A percentile compares a stretch with the other conserved stretches of the same genome.
These are phyloP conservation scores for Sialia sialis DNA, from an alignment of 2,113 vertebrate genomes.

Conservation along the genomic window DNA sequence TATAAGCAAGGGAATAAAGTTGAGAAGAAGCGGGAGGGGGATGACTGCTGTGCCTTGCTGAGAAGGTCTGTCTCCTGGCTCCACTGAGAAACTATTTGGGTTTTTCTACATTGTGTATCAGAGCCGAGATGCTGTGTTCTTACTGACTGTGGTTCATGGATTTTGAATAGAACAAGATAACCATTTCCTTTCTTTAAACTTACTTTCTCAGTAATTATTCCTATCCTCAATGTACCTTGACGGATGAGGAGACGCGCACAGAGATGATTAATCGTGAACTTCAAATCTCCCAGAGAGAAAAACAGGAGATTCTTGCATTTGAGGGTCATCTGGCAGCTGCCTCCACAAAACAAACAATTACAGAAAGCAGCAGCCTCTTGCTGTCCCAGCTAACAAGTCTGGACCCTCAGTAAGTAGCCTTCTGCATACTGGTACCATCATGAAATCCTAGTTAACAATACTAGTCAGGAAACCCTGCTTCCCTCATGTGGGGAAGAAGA, in stretches of 20 bases:
- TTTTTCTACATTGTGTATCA: not conserved
- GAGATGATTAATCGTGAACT: constrained; percentile 95
- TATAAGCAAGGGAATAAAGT: not conserved
- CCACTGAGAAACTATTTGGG: not conserved
- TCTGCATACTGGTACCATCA: not conserved
- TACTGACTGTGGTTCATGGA: not conserved
- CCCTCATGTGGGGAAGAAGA: not conserved
- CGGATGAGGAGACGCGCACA: constrained; percentile 91
- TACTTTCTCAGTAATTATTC: constrained; percentile 85
- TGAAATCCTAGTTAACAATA: not conserved
- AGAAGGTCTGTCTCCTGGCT: not conserved
- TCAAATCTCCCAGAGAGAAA: constrained; percentile 93
- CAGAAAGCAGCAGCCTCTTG: constrained; percentile 93
- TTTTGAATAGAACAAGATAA: not conserved
- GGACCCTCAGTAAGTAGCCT: constrained; percentile 87
- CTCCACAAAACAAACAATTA: constrained; percentile 98
- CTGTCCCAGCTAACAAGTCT: constrained; percentile 94
- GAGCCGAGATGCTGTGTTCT: not conserved
- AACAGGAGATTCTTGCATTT: constrained; percentile 96
- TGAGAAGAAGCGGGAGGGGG: not conserved
- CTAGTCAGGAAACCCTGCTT: not conserved
- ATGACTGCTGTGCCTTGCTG: not conserved
- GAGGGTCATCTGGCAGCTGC: constrained; percentile 96
- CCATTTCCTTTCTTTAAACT: not conserved
- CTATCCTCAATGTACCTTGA: constrained; percentile 92